A percentile compares a stretch with the other conserved stretches of the same genome.
Conservation (phyloP, 2,888 invertebrate genomes). For the Clusia tigrina region DNA sequence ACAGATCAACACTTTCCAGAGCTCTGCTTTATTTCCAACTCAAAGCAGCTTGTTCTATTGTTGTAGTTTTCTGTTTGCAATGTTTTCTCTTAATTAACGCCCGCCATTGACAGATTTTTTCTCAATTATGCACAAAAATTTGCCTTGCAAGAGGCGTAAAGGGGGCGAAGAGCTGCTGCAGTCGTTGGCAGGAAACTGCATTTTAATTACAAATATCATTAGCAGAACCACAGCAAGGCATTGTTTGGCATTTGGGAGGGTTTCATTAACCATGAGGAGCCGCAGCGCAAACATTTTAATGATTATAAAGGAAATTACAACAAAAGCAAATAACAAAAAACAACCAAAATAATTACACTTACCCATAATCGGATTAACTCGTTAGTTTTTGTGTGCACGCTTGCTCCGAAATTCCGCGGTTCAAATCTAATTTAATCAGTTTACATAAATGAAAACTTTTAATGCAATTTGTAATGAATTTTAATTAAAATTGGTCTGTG, state of each 20-base stretch:
- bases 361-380: slow-evolving; percentile 31
- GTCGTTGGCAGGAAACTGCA: background rate
- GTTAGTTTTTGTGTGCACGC: slow-evolving; percentile 20
- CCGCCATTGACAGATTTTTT: background rate
- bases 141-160: background rate
- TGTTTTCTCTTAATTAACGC: too few species aligned
- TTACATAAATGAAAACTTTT: background rate
- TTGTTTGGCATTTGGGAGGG: background rate
- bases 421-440: background rate
- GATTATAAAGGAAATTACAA: slow-evolving; percentile 7
- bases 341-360: slow-evolving; percentile 30
- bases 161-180: background rate
- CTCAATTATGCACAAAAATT: background rate
- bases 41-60: too few species aligned
- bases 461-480: too few species aligned
- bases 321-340: slow-evolving; percentile 5
- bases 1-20: too few species aligned
- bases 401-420: too few species aligned
- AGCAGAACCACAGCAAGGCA: background rate
- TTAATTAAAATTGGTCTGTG: too few species aligned
- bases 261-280: background rate
- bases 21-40: too few species aligned
- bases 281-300: background rate
- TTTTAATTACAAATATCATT: slow-evolving; percentile 14
- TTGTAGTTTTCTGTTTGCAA: background rate